Base-by-base conservation (phyloP, 2,113 vertebrate species). In the Nyctibius bracteatus region DNA sequence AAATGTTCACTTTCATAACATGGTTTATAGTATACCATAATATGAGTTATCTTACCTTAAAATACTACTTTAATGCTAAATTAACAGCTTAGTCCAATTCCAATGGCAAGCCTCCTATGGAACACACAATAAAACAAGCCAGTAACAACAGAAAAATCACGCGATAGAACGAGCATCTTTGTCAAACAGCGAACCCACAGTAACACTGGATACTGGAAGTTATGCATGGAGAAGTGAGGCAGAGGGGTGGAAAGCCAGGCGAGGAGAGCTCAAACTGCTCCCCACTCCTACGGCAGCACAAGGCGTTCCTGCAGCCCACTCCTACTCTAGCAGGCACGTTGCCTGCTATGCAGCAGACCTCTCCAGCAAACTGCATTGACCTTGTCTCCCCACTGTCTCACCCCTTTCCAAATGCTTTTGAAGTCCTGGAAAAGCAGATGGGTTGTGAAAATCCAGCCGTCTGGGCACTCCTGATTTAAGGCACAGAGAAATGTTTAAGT, bases 221-320 rank as follows among this genome's bases (percentile, higher is more conserved):
- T 59, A 78, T 19, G 9, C 2, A 2, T 0, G 1, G 10, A 27
- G 7, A 80, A 12, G 6, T 1, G 3, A 75, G 43, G 25, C n/a
- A 62, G 9, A n/a, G 14, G 8, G 2, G 21, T 47, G 21, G 47
- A 61, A 78, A 84, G 43, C 2, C 46, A 58, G 28, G n/a, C 0
- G 1, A 68, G 27, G 43, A 39, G 35, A 59, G 28, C 39, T 73
- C 44, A 35, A 57, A 27, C 63, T 41, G 18, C n/a, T 62, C 35
- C 30, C 68, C n/a, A 4, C 8, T 81, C 49, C 81, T 33, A 7
- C 22, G 27, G 47, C 2, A 13, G 23, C 30, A 63, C 15, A 49
- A 62, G 10, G 6, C 2, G 11, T 17, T 49, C 52, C 52, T 43
- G 16, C 25, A 46, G 68, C 21, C 55, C 55, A 28, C 7, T 62